Conservation (phyloP, 2,113 vertebrate genomes). For the Alaudala cheleensis region DNA sequence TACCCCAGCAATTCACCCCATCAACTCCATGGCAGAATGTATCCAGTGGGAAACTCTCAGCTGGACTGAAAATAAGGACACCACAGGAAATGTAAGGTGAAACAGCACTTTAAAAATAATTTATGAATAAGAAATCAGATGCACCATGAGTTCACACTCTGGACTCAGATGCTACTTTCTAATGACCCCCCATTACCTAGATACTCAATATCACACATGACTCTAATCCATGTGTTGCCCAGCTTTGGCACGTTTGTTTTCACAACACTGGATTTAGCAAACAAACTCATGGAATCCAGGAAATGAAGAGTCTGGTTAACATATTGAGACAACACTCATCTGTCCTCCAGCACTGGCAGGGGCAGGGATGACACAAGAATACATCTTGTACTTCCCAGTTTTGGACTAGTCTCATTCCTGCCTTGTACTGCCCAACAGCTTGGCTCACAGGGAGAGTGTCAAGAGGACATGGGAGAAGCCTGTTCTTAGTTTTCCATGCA, state of each 20-base stretch:
- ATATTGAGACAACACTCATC: neutral
- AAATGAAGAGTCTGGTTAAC: neutral
- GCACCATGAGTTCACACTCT: neutral
- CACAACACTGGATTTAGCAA: neutral
- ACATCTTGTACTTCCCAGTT: constrained; percentile 16
- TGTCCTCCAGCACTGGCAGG: neutral
- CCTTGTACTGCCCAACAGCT: neutral
- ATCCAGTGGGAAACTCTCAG: neutral
- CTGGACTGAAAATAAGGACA: neutral
- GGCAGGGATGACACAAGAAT: constrained; percentile 19
- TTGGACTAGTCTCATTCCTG: neutral
- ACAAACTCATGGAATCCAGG: neutral
- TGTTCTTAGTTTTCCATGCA: neutral
- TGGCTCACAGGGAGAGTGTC: neutral
- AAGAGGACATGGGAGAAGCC: neutral
- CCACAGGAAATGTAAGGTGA: neutral
- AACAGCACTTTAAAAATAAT: neutral
- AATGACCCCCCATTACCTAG: neutral
- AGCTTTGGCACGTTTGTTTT: neutral
- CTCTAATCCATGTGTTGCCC: neutral
- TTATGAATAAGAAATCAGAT: neutral
- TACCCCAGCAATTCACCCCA: neutral
- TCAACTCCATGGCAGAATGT: neutral
- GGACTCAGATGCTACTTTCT: neutral
- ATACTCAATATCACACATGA: neutral